Evolutionary conservation across 2,113 vertebrate genomes (phyloP).

Genomic region (Tapirus terrestris): DNA sequence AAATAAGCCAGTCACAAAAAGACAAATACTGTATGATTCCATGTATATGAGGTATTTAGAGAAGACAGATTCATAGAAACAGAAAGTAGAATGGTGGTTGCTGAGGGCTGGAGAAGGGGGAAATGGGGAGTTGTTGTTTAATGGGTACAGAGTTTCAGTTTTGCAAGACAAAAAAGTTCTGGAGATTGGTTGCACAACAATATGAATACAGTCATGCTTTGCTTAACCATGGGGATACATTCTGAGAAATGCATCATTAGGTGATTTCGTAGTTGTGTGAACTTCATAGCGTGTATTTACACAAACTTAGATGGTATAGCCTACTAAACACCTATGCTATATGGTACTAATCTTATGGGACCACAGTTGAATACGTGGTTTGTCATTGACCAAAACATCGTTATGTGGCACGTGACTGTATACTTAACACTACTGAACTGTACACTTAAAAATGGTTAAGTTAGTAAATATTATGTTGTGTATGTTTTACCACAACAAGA

Average conservation of each 20-base stretch:
- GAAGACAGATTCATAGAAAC: neutral
- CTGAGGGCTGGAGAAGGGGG: too few relatives aligned
- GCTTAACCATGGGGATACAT: too few relatives aligned
- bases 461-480: neutral
- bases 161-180: neutral
- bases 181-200: neutral
- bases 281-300: too few relatives aligned
- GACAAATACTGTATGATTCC: neutral
- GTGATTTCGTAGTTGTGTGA: too few relatives aligned
- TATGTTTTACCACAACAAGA: neutral
- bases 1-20: neutral
- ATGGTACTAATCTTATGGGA: too few relatives aligned
- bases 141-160: constrained; percentile 17
- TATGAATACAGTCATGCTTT: neutral
- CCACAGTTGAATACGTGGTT: too few relatives aligned
- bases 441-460: neutral
- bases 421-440: neutral
- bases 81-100: neutral
- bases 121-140: neutral
- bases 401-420: too few relatives aligned
- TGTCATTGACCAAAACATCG: too few relatives aligned
- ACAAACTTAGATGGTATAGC: too few relatives aligned
- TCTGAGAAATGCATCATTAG: too few relatives aligned
- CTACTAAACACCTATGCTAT: too few relatives aligned
- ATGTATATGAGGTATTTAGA: neutral